Conservation (phyloP, 2,888 invertebrate species). For the Dugesia japonica region DNA sequence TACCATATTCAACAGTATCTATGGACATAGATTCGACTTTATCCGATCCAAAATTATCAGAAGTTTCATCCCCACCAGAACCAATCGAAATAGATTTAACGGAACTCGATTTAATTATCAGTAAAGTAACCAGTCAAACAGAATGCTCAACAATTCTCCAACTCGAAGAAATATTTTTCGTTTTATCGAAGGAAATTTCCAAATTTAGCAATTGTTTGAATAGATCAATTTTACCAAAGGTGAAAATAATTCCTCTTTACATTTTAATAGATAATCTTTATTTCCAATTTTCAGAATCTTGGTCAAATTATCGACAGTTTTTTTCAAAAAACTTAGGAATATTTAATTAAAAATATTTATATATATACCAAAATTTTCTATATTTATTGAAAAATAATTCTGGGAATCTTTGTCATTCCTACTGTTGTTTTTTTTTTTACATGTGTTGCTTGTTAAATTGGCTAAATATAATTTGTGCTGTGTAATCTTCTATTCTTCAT, state of each 20-base stretch:
- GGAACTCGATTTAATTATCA: not conserved
- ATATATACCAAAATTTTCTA: too few species aligned
- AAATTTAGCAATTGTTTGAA: not conserved
- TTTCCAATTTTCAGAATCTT: constrained; percentile 11
- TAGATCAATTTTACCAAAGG: not conserved
- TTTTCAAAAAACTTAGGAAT: not conserved
- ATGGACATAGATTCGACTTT: not conserved
- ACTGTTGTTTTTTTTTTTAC: not conserved
- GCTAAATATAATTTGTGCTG: too few species aligned
- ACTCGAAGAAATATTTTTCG: not conserved
- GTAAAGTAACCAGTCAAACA: not conserved
- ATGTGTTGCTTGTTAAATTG: not conserved
- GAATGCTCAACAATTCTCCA: not conserved
- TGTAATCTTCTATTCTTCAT: too few species aligned
- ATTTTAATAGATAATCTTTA: too few species aligned
- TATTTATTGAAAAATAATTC: too few species aligned
- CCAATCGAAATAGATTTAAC: not conserved
- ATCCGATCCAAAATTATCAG: not conserved
- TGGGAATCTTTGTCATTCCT: not conserved
- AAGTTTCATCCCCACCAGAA: not conserved
- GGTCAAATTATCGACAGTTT: not conserved
- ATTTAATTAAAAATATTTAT: too few species aligned
- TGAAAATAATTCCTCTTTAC: too few species aligned
- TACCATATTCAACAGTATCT: not conserved
- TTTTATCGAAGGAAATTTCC: not conserved